Evolutionary conservation across 2,113 vertebrate species (phyloP).

Genomic region (Zootoca vivipara): DNA sequence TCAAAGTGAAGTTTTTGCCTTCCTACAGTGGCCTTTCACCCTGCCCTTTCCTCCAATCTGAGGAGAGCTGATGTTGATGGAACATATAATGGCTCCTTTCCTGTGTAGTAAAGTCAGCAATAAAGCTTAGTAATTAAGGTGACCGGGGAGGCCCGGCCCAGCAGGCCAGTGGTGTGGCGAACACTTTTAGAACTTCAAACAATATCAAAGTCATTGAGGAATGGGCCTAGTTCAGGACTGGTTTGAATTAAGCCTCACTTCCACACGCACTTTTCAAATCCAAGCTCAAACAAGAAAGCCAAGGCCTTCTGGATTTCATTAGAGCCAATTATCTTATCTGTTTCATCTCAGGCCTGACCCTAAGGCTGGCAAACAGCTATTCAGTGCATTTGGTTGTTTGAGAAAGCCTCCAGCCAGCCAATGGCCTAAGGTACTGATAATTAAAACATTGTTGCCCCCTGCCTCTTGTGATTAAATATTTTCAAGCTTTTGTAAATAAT

Average conservation of each 20-base stretch:
- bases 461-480: slow-evolving; percentile 98
- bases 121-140: slow-evolving; percentile 99
- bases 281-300: slow-evolving; percentile 93
- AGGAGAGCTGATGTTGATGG: slow-evolving; percentile 94
- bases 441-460: slow-evolving; percentile 96
- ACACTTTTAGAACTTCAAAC: slow-evolving; percentile 98
- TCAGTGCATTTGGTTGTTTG: slow-evolving; percentile 89
- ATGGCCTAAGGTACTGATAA: slow-evolving; percentile 92
- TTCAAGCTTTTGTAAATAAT: slow-evolving; percentile 98
- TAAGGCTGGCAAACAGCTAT: slow-evolving; percentile 92
- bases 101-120: slow-evolving; percentile 96
- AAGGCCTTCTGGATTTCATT: slow-evolving; percentile 98
- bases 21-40: slow-evolving; percentile 94
- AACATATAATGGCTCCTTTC: slow-evolving; percentile 98
- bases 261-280: slow-evolving; percentile 91
- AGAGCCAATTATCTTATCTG: slow-evolving; percentile 99
- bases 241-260: slow-evolving; percentile 95
- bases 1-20: slow-evolving; percentile 87
- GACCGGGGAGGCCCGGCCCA: slow-evolving; percentile 94
- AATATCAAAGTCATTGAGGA: slow-evolving; percentile 91
- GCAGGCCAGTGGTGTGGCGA: slow-evolving; percentile 90
- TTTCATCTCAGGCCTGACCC: slow-evolving; percentile 98
- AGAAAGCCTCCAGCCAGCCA: slow-evolving; percentile 91
- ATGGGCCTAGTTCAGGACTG: slow-evolving; percentile 88
- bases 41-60: slow-evolving; percentile 90